These are phyloP conservation scores for Drosophila truncata DNA, from an alignment of 1,140 invertebrate species.

Conservation along the genomic window DNA sequence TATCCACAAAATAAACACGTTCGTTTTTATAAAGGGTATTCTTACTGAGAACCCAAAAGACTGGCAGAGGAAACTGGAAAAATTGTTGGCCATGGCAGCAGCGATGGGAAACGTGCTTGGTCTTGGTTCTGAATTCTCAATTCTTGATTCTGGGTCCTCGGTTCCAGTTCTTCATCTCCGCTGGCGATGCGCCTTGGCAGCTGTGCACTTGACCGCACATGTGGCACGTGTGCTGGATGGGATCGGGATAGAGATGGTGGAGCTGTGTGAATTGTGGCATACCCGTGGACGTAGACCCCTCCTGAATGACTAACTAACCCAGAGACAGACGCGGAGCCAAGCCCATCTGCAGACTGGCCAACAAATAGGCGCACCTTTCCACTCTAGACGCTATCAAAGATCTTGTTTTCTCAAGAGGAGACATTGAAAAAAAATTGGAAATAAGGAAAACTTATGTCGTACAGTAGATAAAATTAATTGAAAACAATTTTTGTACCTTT, in stretches of 20 bases:
- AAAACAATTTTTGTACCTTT: rapidly evolving
- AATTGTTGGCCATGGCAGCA: slow-evolving; percentile 46
- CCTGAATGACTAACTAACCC: slow-evolving; percentile 48
- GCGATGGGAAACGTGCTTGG: slow-evolving; percentile 51
- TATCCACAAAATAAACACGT: too few species aligned
- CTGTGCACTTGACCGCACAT: slow-evolving; percentile 78
- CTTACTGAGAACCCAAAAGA: slow-evolving; percentile 28
- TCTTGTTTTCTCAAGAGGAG: slow-evolving; percentile 37
- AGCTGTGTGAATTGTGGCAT: slow-evolving; percentile 47
- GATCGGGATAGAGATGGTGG: slow-evolving; percentile 6
- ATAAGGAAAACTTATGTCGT: neutral
- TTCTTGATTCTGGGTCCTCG: slow-evolving; percentile 37
- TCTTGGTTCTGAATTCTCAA: slow-evolving; percentile 31
- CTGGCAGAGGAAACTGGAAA: slow-evolving; percentile 25
- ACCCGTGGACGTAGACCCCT: slow-evolving; percentile 7
- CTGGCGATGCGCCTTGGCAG: slow-evolving; percentile 37
- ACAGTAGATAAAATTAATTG: neutral
- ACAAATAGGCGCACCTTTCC: slow-evolving; percentile 37
- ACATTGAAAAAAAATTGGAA: slow-evolving; percentile 9
- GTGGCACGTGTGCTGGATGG: slow-evolving; percentile 68
- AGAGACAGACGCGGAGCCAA: slow-evolving; percentile 38
- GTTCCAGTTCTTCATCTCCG: slow-evolving; percentile 41
- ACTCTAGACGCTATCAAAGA: slow-evolving; percentile 37
- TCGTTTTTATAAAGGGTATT: neutral
- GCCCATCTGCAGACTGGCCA: slow-evolving; percentile 48